Evolutionary conservation across 1,140 invertebrate genomes (phyloP).

Genomic region (Drosophila ironensis): DNA sequence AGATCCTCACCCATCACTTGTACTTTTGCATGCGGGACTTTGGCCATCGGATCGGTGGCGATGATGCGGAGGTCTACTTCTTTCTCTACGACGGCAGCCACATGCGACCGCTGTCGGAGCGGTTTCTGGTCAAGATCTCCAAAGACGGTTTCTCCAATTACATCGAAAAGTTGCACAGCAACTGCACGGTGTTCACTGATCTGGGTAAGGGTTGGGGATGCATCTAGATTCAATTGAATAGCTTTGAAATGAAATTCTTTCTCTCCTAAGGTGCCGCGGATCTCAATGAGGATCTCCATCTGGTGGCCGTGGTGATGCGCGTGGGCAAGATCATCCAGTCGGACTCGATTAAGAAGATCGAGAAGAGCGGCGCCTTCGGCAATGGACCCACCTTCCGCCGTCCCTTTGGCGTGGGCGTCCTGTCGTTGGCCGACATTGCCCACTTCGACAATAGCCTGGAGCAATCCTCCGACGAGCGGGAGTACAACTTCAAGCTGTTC

Average conservation of each 20-base stretch:
- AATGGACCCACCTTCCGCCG: conserved; percentile 84
- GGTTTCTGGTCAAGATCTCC: conserved; percentile 93
- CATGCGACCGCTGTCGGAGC: conserved; percentile 89
- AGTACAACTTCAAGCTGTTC: conserved; percentile 89
- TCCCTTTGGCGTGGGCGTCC: conserved; percentile 92
- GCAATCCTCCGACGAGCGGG: conserved; percentile 84
- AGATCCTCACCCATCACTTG: conserved; percentile 90
- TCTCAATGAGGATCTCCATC: conserved; percentile 90
- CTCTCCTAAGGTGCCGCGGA: conserved; percentile 86
- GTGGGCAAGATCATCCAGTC: conserved; percentile 93
- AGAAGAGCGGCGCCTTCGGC: conserved; percentile 62
- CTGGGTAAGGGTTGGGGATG: conserved; percentile 48
- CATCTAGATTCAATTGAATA: too few species aligned
- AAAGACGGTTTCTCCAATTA: conserved; percentile 95
- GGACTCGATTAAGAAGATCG: conserved; percentile 87
- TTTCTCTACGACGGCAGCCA: conserved; percentile 91
- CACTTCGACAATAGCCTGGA: conserved; percentile 85
- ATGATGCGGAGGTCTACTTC: conserved; percentile 94
- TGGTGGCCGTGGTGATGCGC: conserved; percentile 94
- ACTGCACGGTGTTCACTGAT: conserved; percentile 93
- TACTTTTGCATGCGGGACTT: conserved; percentile 95
- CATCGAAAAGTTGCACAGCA: conserved; percentile 92
- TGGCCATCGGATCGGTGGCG: conserved; percentile 91
- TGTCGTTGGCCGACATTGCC: conserved; percentile 85
- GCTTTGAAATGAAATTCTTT: too few species aligned